Evolutionary conservation across 1,140 invertebrate species (phyloP), one percentile per base, ranked within the genome.

Genomic region (Camponotus floridanus): DNA sequence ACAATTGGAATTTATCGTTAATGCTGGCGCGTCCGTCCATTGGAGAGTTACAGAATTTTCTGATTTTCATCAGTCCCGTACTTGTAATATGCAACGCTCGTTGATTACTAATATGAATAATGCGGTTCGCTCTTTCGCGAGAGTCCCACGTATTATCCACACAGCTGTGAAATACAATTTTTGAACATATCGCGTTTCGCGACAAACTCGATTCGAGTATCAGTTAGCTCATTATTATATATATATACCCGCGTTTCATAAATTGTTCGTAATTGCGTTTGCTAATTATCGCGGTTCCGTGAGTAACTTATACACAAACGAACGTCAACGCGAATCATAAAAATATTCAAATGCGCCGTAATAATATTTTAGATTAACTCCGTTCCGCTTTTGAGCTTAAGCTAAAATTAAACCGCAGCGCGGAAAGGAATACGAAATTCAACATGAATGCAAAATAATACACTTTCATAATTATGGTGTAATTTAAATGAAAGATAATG

Each of bases 331-430:
- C n/a, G 21, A 70, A 70, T 81, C 71, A 71, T 71, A 81, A 81
- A 81, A 81, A 81, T 71, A 79, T 81, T 81, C 79, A 73, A 81
- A 73, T 51, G 45, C 33, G 36, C 62, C 7, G 67, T 79, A 78
- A 78, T 78, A 78, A 36, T 65, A 65, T 51, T 81, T 71, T 71
- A 81, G 78, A 71, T 81, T 81, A 81, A 57, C 36, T 42, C 26
- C 36, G 36, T 73, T 71, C 39, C 51, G 55, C 79, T 68, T 51
- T 68, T 39, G 3, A 26, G 67, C 36, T 61, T 42, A n/a, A 18
- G 67, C 11, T 59, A 21, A 70, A 81, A 4, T 73, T 61, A 71
- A 73, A 61, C 31, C 3, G 1, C 11, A 9, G 31, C 78, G 33
- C 67, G 67, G 36, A 36, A 57, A 11, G 31, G 51, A 71, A 79